phyloP scores from a whole-genome alignment of 2,888 invertebrate species.

The Ethmia dodecea region DNA sequence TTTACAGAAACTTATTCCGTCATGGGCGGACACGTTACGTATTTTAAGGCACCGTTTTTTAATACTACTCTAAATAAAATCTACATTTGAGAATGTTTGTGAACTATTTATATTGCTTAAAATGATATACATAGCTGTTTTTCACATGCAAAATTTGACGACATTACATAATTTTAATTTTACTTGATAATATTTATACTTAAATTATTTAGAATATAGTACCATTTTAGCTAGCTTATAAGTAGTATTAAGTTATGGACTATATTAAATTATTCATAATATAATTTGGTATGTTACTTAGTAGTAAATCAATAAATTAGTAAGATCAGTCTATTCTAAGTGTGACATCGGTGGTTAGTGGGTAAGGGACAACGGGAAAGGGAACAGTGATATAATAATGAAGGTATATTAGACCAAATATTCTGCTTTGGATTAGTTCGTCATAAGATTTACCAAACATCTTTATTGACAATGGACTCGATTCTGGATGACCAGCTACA shows the following conservation, averaged over 20 bases:
- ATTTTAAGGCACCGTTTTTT: conserved; percentile 60
- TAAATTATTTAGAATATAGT: neutral
- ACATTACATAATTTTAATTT: no score
- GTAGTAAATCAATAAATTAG: conserved; percentile 52
- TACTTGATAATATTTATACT: neutral
- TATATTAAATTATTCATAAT: neutral
- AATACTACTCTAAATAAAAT: conserved; percentile 14
- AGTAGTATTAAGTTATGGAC: neutral
- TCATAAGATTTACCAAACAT: no score
- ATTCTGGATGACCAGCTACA: no score
- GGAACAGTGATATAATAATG: no score
- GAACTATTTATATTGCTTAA: neutral
- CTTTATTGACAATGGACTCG: no score
- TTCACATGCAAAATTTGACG: neutral
- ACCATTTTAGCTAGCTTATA: neutral
- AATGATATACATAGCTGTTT: neutral
- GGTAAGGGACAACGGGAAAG: no score
- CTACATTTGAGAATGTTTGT: neutral
- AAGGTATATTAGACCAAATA: no score
- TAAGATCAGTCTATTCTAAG: conserved; percentile 57
- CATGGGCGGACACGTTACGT: conserved; percentile 65
- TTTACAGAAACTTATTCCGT: neutral
- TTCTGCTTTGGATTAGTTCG: no score
- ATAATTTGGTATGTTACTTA: conserved; percentile 65
- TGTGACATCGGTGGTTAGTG: conserved; percentile 63